Conservation (phyloP, 2,888 invertebrate genomes). For the Priocnemis perturbator region DNA sequence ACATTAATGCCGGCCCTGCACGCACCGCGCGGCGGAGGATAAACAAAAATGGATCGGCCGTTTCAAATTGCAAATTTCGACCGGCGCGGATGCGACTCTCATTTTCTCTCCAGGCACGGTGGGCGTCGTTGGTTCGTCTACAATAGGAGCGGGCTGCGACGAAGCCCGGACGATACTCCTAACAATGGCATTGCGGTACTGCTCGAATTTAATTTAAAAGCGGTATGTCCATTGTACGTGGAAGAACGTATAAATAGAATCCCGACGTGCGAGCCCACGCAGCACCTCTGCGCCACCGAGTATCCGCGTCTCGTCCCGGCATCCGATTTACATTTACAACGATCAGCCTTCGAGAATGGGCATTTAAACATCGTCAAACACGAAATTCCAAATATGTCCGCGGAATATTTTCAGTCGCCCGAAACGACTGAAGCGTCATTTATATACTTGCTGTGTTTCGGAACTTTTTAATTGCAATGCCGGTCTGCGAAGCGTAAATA, state of each 20-base stretch:
- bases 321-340: slow-evolving; percentile 52
- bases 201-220: slow-evolving; percentile 60
- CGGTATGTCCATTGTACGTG: slow-evolving; percentile 51
- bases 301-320: slow-evolving; percentile 28
- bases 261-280: slow-evolving; percentile 57
- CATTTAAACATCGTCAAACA: neutral
- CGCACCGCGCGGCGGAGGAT: no score
- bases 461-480: no score
- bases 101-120: slow-evolving; percentile 17
- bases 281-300: slow-evolving; percentile 45
- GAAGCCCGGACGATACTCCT: slow-evolving; percentile 39
- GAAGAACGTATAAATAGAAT: slow-evolving; percentile 51
- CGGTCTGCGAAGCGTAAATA: no score
- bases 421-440: no score
- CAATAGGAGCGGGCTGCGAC: slow-evolving; percentile 12
- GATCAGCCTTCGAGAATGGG: slow-evolving; percentile 24
- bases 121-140: slow-evolving; percentile 37
- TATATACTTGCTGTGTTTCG: no score
- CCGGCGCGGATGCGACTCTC: neutral
- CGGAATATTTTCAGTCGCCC: no score
- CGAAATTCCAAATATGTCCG: no score
- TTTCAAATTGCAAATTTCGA: no score
- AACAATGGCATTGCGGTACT: slow-evolving; percentile 58
- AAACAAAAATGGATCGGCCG: no score
- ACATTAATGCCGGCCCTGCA: no score